Percentiles rank a stretch among this genome's conserved stretches.
Evolutionary conservation across 2,797 vertebrate species (phyloP).

Genomic region (Diplodus sargus): DNA sequence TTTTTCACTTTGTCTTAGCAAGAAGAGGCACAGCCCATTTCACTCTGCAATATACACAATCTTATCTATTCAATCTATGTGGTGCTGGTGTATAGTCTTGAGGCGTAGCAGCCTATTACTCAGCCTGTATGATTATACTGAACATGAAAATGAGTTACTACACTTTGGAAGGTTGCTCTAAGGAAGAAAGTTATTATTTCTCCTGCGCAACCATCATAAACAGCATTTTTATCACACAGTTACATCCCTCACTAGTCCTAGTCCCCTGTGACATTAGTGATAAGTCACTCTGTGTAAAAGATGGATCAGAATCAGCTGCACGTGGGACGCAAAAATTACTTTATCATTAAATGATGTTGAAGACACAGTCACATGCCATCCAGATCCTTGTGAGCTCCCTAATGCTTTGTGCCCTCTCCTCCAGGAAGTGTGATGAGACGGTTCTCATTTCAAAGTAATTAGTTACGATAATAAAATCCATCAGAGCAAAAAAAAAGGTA

Average conservation of each 20-base stretch:
- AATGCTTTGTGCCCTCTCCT: not conserved
- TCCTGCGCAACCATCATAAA: not conserved
- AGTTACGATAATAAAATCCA: not conserved
- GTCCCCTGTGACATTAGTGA: not conserved
- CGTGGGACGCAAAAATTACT: not conserved
- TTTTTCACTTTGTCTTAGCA: not conserved
- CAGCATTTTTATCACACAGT: not conserved
- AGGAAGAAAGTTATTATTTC: not conserved
- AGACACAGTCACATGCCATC: not conserved
- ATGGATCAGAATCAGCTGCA: not conserved
- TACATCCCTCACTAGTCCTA: not conserved
- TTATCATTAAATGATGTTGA: not conserved
- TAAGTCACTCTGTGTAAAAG: not conserved
- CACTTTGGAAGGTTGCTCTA: not conserved
- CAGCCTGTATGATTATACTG: not conserved
- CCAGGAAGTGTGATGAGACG: constrained; percentile 26
- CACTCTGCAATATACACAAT: not conserved
- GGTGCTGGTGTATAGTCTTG: not conserved
- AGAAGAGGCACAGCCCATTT: not conserved
- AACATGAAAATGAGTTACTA: not conserved
- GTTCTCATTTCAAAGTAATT: constrained; percentile 10
- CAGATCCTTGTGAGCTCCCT: not conserved
- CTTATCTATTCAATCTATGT: not conserved
- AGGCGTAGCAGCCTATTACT: not conserved
- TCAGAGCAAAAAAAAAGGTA: not conserved